A percentile compares a stretch with the other conserved stretches of the same genome.
Conservation (phyloP, 2,888 invertebrate genomes). For the Macrosiphum euphorbiae region DNA sequence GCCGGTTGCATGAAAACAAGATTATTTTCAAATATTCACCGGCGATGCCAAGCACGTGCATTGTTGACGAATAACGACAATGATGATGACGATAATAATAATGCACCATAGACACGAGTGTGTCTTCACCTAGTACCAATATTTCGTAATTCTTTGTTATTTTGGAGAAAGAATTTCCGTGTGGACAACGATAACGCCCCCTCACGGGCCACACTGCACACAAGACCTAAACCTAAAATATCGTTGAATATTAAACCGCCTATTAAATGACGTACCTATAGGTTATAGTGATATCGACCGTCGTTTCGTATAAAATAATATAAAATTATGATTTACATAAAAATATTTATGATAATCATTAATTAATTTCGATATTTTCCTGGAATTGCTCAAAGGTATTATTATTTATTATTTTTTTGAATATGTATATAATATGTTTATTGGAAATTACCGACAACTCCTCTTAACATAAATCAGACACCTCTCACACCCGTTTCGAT, state of each 20-base stretch:
- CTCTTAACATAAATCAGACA: slow-evolving; percentile 1
- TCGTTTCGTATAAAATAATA: background rate
- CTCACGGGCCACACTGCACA: background rate
- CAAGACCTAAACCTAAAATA: background rate
- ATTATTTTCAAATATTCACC: background rate
- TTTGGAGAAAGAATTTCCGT: background rate
- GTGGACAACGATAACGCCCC: background rate
- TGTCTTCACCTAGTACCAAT: background rate
- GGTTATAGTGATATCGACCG: background rate
- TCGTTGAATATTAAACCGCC: background rate
- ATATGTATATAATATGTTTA: background rate
- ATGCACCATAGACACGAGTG: background rate
- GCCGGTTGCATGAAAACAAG: background rate
- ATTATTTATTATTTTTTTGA: background rate
- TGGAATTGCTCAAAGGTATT: slow-evolving; percentile 1
- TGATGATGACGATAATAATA: background rate
- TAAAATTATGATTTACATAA: background rate
- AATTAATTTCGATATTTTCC: slow-evolving; percentile 3
- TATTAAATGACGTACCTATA: background rate
- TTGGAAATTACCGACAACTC: background rate
- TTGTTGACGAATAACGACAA: background rate
- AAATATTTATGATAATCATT: slow-evolving; percentile 4
- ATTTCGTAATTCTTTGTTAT: background rate
- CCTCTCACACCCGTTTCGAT: background rate
- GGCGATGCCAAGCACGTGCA: background rate